Base-by-base conservation (phyloP, 2,797 vertebrate genomes). In the Sebastes ruberrimus region DNA sequence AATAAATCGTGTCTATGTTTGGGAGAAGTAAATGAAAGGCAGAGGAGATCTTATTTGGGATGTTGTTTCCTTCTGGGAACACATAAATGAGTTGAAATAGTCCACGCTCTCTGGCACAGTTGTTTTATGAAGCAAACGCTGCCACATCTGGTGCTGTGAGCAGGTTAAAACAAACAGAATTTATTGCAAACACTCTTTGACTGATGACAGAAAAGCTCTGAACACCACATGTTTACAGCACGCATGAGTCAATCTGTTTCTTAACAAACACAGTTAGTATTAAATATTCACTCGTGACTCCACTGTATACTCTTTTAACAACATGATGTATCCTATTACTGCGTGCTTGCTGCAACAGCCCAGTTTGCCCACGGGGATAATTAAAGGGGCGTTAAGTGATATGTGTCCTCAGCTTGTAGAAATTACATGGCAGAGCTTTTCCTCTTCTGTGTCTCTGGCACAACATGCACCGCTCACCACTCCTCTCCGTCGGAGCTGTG, bases 101-200 rank as follows among this genome's bases (percentile, higher is more conserved):
- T 77, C 71, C 33, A 7, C 8, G 59, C 52, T 82, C 69, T 46
- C 62, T 86, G 86, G 77, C 76, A 38, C 72, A 75, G 78, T 75
- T 82, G 72, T 85, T 90, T 91, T 80, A 81, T 74, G 83, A 83
- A 81, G 74, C 81, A 72, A 81, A 86, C 78, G 69, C 30, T 75
- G 69, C 82, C 83, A 62, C 89, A 86, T 86, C 85, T 89, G 89
- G 84, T 71, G 74, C 75, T 80, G 69, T 30, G 59, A 78, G 81
- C 83, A 81, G 85, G 73, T 89, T 90, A 82, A 89, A 89, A 80
- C 80, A 86, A 92, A 86, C 81, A 38, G 64, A 83, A 87, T 85
- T 88, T 80, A 90, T 89, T 88, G 83, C 76, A 87, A 88, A 89
- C 87, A 87, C 82, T 80, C 67, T 86, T 71, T 83, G 74, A 89